Percentiles rank a stretch among this genome's conserved stretches.
phyloP scores from a whole-genome alignment of 1,140 invertebrate species.

The Ceratosolen fusciceps region DNA sequence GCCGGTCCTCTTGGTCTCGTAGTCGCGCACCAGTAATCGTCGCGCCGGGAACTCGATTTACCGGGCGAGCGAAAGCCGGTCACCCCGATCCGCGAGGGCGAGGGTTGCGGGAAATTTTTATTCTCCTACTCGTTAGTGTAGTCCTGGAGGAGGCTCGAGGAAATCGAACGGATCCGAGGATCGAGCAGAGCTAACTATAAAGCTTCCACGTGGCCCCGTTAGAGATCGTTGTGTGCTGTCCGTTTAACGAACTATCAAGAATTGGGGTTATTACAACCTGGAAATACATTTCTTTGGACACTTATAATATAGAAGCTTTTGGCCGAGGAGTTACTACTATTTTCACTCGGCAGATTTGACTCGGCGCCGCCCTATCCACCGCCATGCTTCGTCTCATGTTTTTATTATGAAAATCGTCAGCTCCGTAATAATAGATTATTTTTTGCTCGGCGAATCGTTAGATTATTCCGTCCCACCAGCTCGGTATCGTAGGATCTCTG shows the following conservation, averaged over 20 bases:
- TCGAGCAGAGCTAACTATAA: no score
- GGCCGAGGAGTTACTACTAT: neutral
- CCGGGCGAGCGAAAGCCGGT: constrained; percentile 2
- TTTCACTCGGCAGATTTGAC: neutral
- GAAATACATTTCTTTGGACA: neutral
- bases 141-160: neutral
- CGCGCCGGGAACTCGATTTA: constrained; percentile 39
- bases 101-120: neutral
- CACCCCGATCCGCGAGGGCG: neutral
- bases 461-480: neutral
- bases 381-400: neutral
- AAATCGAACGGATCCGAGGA: no score
- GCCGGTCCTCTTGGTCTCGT: constrained; percentile 5
- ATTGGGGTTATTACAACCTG: neutral
- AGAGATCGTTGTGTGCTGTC: neutral
- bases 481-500: neutral
- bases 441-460: neutral
- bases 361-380: neutral
- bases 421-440: neutral
- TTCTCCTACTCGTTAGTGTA: neutral
- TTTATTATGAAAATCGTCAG: neutral
- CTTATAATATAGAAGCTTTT: neutral
- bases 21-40: constrained; percentile 46
- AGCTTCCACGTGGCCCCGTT: neutral
- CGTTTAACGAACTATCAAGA: neutral